Evolutionary conservation across 2,113 vertebrate genomes (phyloP), one percentile per base, ranked within the genome.

Genomic region (Syngnathoides biaculeatus): DNA sequence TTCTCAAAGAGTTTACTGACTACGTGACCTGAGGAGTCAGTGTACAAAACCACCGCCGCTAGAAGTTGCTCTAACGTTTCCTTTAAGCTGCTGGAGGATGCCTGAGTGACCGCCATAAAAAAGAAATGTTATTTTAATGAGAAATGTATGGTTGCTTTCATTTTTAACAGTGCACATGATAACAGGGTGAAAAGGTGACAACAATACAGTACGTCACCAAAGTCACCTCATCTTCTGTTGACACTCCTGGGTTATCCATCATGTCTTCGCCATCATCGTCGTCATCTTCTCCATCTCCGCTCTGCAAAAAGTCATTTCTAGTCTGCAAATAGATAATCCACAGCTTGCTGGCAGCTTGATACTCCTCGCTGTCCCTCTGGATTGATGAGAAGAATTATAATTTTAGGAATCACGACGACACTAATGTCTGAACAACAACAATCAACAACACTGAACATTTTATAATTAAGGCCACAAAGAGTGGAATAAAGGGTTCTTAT

Each of bases 1-100:
- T 98, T 98, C 93, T 99, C 97, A 87, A 99, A 99, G 75, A 99
- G 94, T 78, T 99, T 97, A 73, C 97, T 99, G 84, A 98, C 91
- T 52, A 95, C 84, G 69, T 78, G 94, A 73, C 97, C 97, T 84
- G 95, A 92, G 73, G 95, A 92, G 86, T 99, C 96, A 80, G 93
- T 87, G 75, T 93, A 94, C 71, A 95, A 92, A 74, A 94, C 96
- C 72, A 99, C 68, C 72, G 95, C 93, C 87, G 98, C 97, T 65
- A 99, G 91, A 65, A 99, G 94, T 84, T 98, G 96, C 70, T 98
- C 97, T 64, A 99, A 84, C 77, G 96, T 88, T 86, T 98, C 95
- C 82, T 98, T 99, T 77, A 98, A 86, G 87, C 94, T 94, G 81
- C 93, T 82, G 79, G 92, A 90, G 84, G 94, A 90, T 58, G 94